phyloP scores from a whole-genome alignment of 1,140 invertebrate species.

The Triops longicaudatus region DNA sequence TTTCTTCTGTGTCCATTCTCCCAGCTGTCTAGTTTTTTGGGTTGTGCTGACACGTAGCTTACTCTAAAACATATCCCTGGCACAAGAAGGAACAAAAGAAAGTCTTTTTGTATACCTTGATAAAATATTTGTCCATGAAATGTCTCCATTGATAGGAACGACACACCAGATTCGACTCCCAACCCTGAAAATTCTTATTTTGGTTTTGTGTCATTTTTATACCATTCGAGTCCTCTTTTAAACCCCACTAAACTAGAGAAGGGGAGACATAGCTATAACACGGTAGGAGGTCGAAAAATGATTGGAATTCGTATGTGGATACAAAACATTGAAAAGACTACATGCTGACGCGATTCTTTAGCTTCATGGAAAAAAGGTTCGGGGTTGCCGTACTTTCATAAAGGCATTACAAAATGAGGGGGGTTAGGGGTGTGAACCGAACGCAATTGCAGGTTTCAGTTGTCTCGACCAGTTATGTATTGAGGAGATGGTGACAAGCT shows the following conservation, averaged over 20 bases:
- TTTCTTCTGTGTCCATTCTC: neutral
- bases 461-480: neutral
- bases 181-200: neutral
- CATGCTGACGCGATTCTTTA: neutral
- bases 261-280: neutral
- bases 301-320: neutral
- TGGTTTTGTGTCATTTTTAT: neutral
- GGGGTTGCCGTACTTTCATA: neutral
- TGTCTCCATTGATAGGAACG: neutral
- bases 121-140: neutral
- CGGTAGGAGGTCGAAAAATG: neutral
- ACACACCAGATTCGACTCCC: neutral
- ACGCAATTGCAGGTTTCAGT: slow-evolving; percentile 14
- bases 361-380: neutral
- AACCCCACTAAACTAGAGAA: neutral
- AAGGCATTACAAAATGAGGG: neutral
- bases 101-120: neutral
- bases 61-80: neutral
- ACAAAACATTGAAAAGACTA: neutral
- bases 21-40: slow-evolving; percentile 1
- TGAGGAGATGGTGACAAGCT: slow-evolving; percentile 6
- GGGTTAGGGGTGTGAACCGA: neutral
- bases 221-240: neutral
- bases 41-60: neutral
- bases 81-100: neutral